Percentiles rank a stretch among this genome's conserved stretches.
These are phyloP conservation scores for Augochlora pura DNA, from an alignment of 1,140 invertebrate genomes.

Conservation along the genomic window DNA sequence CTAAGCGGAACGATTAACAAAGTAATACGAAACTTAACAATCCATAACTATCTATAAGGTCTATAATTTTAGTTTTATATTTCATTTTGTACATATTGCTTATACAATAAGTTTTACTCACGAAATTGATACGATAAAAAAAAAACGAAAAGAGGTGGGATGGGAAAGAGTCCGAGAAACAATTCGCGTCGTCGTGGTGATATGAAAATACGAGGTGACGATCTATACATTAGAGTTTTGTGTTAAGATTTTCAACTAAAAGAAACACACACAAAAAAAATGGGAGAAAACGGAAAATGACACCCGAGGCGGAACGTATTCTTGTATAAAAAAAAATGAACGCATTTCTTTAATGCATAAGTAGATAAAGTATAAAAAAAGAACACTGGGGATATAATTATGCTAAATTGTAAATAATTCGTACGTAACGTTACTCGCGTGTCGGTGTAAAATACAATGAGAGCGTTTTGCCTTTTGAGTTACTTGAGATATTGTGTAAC, in stretches of 20 bases:
- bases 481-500: constrained; percentile 20
- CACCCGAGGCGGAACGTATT: constrained; percentile 45
- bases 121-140: constrained; percentile 38
- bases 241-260: constrained; percentile 41
- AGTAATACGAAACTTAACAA: constrained; percentile 17
- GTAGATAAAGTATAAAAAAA: constrained; percentile 51
- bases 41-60: constrained; percentile 35
- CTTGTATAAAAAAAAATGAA: constrained; percentile 54
- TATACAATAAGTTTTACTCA: constrained; percentile 54
- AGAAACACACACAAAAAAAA: constrained; percentile 21
- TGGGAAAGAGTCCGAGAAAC: neutral
- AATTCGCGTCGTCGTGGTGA: constrained; percentile 6
- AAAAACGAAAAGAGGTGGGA: constrained; percentile 11
- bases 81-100: constrained; percentile 60
- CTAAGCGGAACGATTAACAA: constrained; percentile 16
- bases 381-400: constrained; percentile 12
- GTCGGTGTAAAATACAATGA: constrained; percentile 30
- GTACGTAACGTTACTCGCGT: constrained; percentile 36
- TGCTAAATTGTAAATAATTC: constrained; percentile 59
- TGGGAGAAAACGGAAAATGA: constrained; percentile 1
- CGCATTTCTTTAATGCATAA: constrained; percentile 62
- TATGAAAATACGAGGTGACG: constrained; percentile 12
- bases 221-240: constrained; percentile 20
- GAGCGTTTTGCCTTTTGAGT: constrained; percentile 30
- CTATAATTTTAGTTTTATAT: constrained; percentile 61